A percentile compares a stretch with the other conserved stretches of the same genome.
phyloP scores from a whole-genome alignment of 2,888 invertebrate genomes.

The Morpho deidamia region DNA sequence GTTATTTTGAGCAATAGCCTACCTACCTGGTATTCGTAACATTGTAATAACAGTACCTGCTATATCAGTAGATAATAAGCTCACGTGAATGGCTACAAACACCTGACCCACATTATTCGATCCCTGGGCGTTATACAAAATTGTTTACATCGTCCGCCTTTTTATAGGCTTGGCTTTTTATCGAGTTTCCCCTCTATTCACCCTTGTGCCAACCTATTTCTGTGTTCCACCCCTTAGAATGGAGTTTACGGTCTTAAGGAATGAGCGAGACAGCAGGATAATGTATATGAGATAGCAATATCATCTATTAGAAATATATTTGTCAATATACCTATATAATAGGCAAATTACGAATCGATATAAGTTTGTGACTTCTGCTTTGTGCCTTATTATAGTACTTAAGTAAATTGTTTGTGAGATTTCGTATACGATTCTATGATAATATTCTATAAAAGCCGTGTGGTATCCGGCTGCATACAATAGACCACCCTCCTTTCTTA shows the following conservation, averaged over 20 bases:
- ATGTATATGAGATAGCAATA: conserved; percentile 6
- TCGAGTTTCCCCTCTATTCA: conserved; percentile 42
- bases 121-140: conserved; percentile 11
- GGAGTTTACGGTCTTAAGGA: conserved; percentile 37
- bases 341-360: too few relatives aligned
- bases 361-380: too few relatives aligned
- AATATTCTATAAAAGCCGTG: too few relatives aligned
- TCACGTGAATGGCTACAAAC: not conserved
- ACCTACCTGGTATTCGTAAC: too few relatives aligned
- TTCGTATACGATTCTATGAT: too few relatives aligned
- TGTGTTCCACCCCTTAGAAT: conserved; percentile 37
- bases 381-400: too few relatives aligned
- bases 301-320: not conserved
- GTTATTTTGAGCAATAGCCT: too few relatives aligned
- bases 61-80: too few relatives aligned
- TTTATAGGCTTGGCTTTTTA: conserved; percentile 65
- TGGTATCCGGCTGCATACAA: too few relatives aligned
- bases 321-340: conserved; percentile 9
- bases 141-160: conserved; percentile 18
- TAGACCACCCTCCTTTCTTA: too few relatives aligned
- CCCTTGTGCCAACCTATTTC: conserved; percentile 45
- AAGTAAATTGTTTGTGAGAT: too few relatives aligned
- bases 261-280: conserved; percentile 43
- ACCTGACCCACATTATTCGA: conserved; percentile 9
- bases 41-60: too few relatives aligned